Conservation (phyloP, 2,113 vertebrate species). For the Labeo rohita region DNA sequence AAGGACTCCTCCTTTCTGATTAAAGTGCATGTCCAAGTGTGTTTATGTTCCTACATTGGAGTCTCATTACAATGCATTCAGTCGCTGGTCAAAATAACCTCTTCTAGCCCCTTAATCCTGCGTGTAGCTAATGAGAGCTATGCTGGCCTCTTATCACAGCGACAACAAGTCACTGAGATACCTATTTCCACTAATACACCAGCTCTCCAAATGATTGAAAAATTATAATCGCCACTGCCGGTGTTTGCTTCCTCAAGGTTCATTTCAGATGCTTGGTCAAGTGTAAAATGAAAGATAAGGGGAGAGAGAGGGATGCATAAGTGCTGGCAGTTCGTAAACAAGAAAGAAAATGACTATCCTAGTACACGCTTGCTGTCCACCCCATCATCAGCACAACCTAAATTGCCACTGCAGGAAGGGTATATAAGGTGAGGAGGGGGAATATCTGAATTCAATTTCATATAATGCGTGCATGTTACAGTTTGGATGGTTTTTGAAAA, state of each 20-base stretch:
- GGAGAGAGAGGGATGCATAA: conserved; percentile 52
- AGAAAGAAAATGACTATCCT: conserved; percentile 12
- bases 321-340: conserved; percentile 46
- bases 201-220: conserved; percentile 71
- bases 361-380: background rate
- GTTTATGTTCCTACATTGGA: conserved; percentile 65
- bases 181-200: conserved; percentile 62
- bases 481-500: background rate
- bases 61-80: conserved; percentile 80
- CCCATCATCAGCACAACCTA: background rate
- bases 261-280: conserved; percentile 65
- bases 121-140: conserved; percentile 75
- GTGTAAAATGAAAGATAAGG: conserved; percentile 67
- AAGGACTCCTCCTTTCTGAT: conserved; percentile 73
- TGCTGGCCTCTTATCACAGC: conserved; percentile 67
- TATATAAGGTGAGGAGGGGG: background rate
- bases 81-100: conserved; percentile 74
- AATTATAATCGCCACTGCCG: conserved; percentile 64
- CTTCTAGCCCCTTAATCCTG: conserved; percentile 73
- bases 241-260: conserved; percentile 65
- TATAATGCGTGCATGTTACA: background rate
- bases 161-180: conserved; percentile 53
- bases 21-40: conserved; percentile 75
- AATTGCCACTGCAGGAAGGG: background rate
- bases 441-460: background rate